A percentile compares a stretch with the other conserved stretches of the same genome.
Evolutionary conservation across 2,797 vertebrate genomes (phyloP).

Genomic region (Urosaurus nigricauda): DNA sequence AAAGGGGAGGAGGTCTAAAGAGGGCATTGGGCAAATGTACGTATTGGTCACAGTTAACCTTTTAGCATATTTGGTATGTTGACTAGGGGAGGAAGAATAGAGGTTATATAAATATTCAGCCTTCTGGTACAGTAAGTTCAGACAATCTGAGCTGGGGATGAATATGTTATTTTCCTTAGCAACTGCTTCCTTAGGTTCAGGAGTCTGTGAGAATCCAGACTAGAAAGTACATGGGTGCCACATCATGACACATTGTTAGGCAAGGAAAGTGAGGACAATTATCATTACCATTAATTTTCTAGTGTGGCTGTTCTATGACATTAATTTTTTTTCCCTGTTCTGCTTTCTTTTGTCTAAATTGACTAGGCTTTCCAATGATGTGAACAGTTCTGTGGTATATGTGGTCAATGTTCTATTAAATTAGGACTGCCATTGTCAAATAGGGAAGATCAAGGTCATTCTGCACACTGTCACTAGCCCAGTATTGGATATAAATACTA

Average conservation of each 20-base stretch:
- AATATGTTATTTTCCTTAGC: not conserved
- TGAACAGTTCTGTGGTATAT: not conserved
- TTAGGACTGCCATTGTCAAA: not conserved
- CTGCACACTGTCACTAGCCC: not conserved
- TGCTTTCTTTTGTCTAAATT: not conserved
- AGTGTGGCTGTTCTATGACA: not conserved
- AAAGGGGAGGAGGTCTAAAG: not conserved
- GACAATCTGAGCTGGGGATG: not conserved
- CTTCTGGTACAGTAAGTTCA: not conserved
- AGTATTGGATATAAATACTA: not conserved
- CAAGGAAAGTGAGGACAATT: not conserved
- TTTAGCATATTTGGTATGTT: not conserved
- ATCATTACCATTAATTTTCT: not conserved
- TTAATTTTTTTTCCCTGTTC: not conserved
- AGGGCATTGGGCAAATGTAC: not conserved
- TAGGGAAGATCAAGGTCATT: not conserved
- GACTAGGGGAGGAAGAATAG: not conserved
- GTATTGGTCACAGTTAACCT: not conserved
- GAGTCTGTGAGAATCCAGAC: not conserved
- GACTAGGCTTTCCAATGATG: not conserved
- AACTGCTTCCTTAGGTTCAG: not conserved
- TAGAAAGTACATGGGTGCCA: not conserved
- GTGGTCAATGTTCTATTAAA: not conserved
- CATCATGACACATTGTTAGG: not conserved
- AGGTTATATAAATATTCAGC: not conserved